phyloP scores from a whole-genome alignment of 1,140 invertebrate species.

The Anastatus disparis region DNA sequence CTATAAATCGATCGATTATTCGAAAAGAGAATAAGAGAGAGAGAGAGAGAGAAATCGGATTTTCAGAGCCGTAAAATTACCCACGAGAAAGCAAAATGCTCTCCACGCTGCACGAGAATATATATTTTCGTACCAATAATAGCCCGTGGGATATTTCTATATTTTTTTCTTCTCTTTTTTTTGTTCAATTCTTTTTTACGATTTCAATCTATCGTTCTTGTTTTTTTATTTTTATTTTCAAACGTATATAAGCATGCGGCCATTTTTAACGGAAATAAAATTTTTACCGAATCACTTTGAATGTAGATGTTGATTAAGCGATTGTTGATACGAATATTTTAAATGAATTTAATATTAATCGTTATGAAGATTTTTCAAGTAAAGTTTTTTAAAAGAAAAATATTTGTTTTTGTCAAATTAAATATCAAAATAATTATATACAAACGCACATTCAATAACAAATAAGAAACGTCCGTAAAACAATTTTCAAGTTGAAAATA shows the following conservation, averaged over 20 bases:
- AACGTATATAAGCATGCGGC: too few species aligned
- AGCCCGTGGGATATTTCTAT: neutral
- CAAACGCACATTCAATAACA: neutral
- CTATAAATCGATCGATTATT: conserved; percentile 14
- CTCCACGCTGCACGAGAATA: neutral
- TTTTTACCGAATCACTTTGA: too few species aligned
- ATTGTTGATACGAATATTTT: too few species aligned
- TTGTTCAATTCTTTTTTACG: neutral
- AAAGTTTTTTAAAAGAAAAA: too few species aligned
- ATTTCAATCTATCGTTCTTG: too few species aligned
- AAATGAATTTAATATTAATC: too few species aligned
- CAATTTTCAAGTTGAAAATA: neutral
- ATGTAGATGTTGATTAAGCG: too few species aligned
- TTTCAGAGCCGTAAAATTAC: conserved; percentile 30
- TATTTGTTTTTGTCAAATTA: too few species aligned
- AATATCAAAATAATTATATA: neutral
- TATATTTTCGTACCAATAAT: neutral
- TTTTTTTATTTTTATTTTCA: too few species aligned
- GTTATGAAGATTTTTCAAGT: too few species aligned
- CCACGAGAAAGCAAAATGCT: neutral
- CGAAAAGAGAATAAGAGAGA: too few species aligned
- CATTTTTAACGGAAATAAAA: too few species aligned
- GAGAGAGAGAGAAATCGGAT: conserved; percentile 22
- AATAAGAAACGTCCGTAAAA: neutral
- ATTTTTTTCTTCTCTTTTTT: neutral